Conservation (phyloP, 2,113 vertebrate genomes). For the Callipepla californica region DNA sequence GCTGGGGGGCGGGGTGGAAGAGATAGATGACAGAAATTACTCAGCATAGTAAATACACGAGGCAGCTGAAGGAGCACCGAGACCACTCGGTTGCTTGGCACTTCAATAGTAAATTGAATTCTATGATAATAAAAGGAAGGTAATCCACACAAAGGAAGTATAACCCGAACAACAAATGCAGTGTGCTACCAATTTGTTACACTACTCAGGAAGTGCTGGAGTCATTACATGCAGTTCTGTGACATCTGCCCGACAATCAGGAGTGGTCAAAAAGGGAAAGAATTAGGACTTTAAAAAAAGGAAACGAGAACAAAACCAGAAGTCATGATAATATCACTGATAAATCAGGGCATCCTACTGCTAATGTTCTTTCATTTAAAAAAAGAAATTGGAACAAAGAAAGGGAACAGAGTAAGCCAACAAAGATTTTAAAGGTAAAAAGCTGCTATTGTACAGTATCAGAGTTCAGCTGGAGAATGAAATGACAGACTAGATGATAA, state of each 20-base stretch:
- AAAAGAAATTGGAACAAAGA: constrained; percentile 20
- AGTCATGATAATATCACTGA: not conserved
- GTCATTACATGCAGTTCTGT: not conserved
- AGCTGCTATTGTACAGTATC: not conserved
- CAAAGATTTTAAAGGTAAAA: constrained; percentile 27
- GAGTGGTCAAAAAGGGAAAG: not conserved
- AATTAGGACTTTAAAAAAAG: not conserved
- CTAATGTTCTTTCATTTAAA: not conserved
- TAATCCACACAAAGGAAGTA: not conserved
- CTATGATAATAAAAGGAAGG: not conserved
- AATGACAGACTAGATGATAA: not conserved
- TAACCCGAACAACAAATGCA: not conserved
- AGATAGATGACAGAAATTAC: not conserved
- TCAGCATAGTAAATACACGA: not conserved
- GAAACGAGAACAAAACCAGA: not conserved
- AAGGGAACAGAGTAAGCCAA: constrained; percentile 1
- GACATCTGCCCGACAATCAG: not conserved
- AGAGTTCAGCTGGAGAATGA: not conserved
- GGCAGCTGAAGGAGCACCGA: not conserved
- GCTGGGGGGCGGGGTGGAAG: not conserved
- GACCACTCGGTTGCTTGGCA: not conserved
- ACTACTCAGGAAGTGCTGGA: not conserved
- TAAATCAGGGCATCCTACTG: not conserved
- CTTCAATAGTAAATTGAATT: not conserved
- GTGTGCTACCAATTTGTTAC: not conserved